Evolutionary conservation across 2,888 invertebrate genomes (phyloP), one percentile per base, ranked within the genome.

Genomic region (Antheraea yamamai): DNA sequence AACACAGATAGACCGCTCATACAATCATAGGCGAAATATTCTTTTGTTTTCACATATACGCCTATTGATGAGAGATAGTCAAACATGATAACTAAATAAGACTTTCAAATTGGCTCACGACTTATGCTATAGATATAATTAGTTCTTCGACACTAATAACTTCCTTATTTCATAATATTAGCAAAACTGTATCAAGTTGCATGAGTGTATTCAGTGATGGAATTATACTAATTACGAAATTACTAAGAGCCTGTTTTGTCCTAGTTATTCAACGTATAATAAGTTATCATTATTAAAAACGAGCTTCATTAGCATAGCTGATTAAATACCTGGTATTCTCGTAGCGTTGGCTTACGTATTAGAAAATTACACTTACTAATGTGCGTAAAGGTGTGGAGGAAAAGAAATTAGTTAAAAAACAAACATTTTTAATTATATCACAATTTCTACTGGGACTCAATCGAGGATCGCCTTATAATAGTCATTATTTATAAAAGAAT

Each of bases 401-500:
- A 23, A 61, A 74, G 20, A 72, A 51, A 10, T 61, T 52, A 75
- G 73, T 74, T 79, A 80, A 79, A 75, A 72, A 89, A 90, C 89
- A 90, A 92, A 92, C 91, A 88, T 89, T 92, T 92, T 92, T 92
- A 92, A 91, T 94, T 92, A 93, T 95, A 94, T 95, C 94, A 95
- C 94, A 94, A 91, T 92, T 93, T 91, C 88, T n/a, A 91, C 92
- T 90, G 89, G 91, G 89, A 91, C 90, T 88, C 87, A 83, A 82
- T 83, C 84, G 83, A 83, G 83, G 83, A 84, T 81, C 84, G 81
- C 80, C 86, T 87, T 83, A 85, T 81, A 87, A 78, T 81, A 84
- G 83, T 85, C 80, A 83, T 83, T 81, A 84, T 61, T 81, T 81
- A 81, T 84, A 86, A 87, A 82, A 84, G 82, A 85, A 85, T 85